Conservation (phyloP, 2,888 invertebrate species). For the Zygaena filipendulae region DNA sequence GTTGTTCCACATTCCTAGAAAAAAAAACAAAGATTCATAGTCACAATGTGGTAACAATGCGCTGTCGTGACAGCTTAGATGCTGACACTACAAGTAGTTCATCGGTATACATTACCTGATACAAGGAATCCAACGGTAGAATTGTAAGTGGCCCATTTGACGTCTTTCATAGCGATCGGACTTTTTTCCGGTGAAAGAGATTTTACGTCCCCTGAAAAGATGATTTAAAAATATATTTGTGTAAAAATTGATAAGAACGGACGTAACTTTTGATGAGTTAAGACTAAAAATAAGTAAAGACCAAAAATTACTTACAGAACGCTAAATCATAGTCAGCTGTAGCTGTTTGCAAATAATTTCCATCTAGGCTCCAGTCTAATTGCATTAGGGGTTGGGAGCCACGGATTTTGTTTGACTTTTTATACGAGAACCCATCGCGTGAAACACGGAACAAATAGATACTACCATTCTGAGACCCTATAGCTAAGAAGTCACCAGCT, state of each 20-base stretch:
- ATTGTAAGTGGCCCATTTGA: slow-evolving; percentile 90
- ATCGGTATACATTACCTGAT: too few species aligned
- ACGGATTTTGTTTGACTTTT: slow-evolving; percentile 88
- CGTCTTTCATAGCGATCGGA: slow-evolving; percentile 89
- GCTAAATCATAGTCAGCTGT: slow-evolving; percentile 90
- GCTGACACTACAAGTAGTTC: too few species aligned
- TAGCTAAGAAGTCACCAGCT: slow-evolving; percentile 90
- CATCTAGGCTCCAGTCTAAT: slow-evolving; percentile 92
- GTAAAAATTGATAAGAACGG: not conserved
- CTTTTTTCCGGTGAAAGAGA: slow-evolving; percentile 88
- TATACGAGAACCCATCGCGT: slow-evolving; percentile 90
- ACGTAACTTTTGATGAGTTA: not conserved
- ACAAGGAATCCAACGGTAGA: slow-evolving; percentile 89
- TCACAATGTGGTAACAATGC: too few species aligned
- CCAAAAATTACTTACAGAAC: slow-evolving; percentile 79
- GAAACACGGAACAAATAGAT: slow-evolving; percentile 79
- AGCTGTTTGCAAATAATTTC: slow-evolving; percentile 87
- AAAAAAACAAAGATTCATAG: too few species aligned
- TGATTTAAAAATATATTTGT: slow-evolving; percentile 5
- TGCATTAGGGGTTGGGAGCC: slow-evolving; percentile 87
- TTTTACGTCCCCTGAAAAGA: slow-evolving; percentile 85
- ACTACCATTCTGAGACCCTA: slow-evolving; percentile 91
- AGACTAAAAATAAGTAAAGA: too few species aligned
- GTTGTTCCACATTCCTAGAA: slow-evolving; percentile 87
- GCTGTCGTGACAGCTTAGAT: too few species aligned